These are phyloP conservation scores for Mus spicilegus DNA, from an alignment of 2,113 vertebrate genomes.

Conservation along the genomic window DNA sequence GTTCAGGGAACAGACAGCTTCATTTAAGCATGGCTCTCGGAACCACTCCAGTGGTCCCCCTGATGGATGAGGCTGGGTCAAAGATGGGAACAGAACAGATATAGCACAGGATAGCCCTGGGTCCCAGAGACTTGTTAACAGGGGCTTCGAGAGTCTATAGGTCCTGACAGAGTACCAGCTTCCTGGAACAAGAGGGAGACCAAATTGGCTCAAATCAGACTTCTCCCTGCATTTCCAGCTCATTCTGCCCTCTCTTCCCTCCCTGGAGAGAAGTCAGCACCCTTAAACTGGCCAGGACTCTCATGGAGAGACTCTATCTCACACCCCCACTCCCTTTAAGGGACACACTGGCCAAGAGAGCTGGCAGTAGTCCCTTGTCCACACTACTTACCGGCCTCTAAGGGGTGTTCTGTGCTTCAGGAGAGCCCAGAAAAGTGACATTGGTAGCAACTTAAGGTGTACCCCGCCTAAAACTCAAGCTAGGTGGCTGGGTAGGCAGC, in stretches of 20 bases:
- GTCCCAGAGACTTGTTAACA: background rate
- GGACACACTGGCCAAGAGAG: background rate
- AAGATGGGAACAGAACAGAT: background rate
- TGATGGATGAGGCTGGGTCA: background rate
- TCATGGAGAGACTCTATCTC: background rate
- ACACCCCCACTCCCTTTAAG: background rate
- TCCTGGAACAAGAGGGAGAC: background rate
- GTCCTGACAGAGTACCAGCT: background rate
- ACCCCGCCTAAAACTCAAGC: slow-evolving; percentile 39
- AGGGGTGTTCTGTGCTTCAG: slow-evolving; percentile 41
- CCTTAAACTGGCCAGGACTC: slow-evolving; percentile 6
- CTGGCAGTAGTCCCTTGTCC: background rate
- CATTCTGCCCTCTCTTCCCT: background rate
- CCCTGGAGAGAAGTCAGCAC: background rate
- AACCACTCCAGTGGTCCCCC: background rate
- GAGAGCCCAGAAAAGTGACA: slow-evolving; percentile 56
- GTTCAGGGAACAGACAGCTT: background rate
- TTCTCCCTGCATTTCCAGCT: background rate
- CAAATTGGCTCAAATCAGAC: background rate
- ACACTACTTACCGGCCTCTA: slow-evolving; percentile 75
- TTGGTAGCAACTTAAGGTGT: slow-evolving; percentile 28
- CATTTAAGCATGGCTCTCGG: background rate
- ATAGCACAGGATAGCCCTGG: background rate
- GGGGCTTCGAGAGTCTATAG: background rate
- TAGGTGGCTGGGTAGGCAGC: slow-evolving; percentile 55